phyloP scores from a whole-genome alignment of 2,888 invertebrate genomes.

The Scaptodrosophila latifasciaeformis region DNA sequence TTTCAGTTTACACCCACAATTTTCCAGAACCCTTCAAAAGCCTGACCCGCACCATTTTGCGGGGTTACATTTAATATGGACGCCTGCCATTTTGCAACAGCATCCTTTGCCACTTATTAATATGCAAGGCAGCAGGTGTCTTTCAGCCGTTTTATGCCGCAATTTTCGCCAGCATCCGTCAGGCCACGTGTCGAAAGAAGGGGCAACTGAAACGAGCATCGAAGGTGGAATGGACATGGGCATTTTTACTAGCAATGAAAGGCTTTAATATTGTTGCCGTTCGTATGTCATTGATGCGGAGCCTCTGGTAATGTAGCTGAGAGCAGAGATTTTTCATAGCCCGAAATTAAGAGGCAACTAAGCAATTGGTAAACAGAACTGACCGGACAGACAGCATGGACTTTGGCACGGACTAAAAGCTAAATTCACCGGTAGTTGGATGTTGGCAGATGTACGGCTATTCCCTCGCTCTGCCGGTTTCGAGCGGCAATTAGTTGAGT shows the following conservation, averaged over 20 bases:
- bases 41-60: conserved; percentile 15
- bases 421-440: not conserved
- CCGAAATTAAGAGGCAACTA: conserved; percentile 37
- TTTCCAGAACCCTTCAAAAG: too few relatives aligned
- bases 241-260: too few relatives aligned
- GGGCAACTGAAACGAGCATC: too few relatives aligned
- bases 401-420: not conserved
- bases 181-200: conserved; percentile 35
- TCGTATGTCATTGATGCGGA: too few relatives aligned
- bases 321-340: conserved; percentile 31
- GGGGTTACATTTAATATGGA: conserved; percentile 50
- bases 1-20: too few relatives aligned
- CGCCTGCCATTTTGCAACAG: too few relatives aligned
- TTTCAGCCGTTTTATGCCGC: conserved; percentile 62
- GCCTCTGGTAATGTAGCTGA: conserved; percentile 4
- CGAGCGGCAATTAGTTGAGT: conserved; percentile 28
- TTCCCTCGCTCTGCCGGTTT: not conserved
- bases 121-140: conserved; percentile 63
- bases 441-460: not conserved
- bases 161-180: conserved; percentile 40
- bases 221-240: too few relatives aligned
- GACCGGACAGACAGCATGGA: not conserved
- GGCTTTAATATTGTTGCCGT: conserved; percentile 38
- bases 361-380: not conserved
- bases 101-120: conserved; percentile 44